Conservation (phyloP, 2,797 vertebrate species). For the Pelochelys cantorii region DNA sequence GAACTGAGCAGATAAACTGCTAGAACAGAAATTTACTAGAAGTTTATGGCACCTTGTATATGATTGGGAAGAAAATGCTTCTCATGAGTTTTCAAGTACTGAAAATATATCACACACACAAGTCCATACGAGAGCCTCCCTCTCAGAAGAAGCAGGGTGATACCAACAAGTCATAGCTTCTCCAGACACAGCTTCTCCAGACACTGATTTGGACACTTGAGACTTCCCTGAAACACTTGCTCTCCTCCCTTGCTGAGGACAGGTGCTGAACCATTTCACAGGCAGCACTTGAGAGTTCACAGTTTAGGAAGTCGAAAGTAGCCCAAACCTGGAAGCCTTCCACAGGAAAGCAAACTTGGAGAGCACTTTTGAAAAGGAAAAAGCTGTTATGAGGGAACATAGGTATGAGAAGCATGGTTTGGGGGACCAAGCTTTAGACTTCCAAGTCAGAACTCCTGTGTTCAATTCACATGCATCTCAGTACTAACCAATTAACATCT, state of each 20-base stretch:
- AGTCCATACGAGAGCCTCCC: not conserved
- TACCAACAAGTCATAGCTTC: not conserved
- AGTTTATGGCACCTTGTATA: not conserved
- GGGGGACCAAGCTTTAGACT: not conserved
- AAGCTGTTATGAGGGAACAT: not conserved
- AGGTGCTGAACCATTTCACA: not conserved
- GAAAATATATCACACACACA: not conserved
- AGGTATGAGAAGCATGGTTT: not conserved
- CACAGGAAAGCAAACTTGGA: not conserved
- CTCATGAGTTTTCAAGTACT: not conserved
- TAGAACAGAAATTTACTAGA: not conserved
- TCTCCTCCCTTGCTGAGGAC: not conserved
- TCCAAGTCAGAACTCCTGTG: too few species aligned
- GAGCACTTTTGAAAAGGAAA: not conserved
- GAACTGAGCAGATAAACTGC: not conserved
- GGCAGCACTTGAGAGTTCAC: not conserved
- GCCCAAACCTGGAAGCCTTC: not conserved
- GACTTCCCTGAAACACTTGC: not conserved
- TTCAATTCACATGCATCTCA: not conserved
- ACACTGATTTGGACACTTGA: not conserved
- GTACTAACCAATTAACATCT: not conserved
- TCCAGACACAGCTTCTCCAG: not conserved
- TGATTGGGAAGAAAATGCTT: not conserved
- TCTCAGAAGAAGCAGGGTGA: not conserved
- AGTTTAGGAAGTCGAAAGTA: not conserved